Evolutionary conservation across 2,888 invertebrate genomes (phyloP).

Genomic region (Leptura quadrifasciata): DNA sequence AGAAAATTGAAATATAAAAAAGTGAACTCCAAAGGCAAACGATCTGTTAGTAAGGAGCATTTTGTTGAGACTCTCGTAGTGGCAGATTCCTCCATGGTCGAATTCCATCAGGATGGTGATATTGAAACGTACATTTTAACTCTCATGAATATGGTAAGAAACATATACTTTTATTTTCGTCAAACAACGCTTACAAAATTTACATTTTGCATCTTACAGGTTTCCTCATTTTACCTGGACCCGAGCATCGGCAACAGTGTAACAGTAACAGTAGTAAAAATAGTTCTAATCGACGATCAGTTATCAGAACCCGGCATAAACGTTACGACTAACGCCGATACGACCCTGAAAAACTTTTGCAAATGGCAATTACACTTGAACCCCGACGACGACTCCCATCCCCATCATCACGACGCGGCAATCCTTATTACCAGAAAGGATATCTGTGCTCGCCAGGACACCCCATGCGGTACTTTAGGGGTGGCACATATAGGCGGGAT

Average conservation of each 20-base stretch:
- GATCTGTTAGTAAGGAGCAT: conserved; percentile 85
- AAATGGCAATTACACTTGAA: conserved; percentile 87
- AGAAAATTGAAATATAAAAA: conserved; percentile 71
- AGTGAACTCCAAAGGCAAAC: conserved; percentile 59
- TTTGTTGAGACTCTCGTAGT: conserved; percentile 92
- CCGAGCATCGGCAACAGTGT: conserved; percentile 93
- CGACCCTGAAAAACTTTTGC: conserved; percentile 90
- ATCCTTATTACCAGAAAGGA: conserved; percentile 86
- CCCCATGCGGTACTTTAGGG: conserved; percentile 83
- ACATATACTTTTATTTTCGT: neutral
- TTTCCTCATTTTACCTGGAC: conserved; percentile 88
- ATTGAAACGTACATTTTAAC: conserved; percentile 91
- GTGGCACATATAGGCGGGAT: conserved; percentile 93
- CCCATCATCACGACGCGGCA: conserved; percentile 93
- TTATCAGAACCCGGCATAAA: conserved; percentile 78
- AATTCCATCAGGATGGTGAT: conserved; percentile 88
- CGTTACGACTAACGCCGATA: conserved; percentile 88
- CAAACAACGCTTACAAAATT: no score
- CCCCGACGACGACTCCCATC: conserved; percentile 84
- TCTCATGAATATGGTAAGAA: conserved; percentile 91
- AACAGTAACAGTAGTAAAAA: conserved; percentile 91
- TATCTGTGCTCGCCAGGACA: conserved; percentile 79
- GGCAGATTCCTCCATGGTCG: conserved; percentile 91
- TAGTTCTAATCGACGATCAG: conserved; percentile 85
- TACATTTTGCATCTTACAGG: conserved; percentile 70